phyloP scores from a whole-genome alignment of 2,888 invertebrate species.

The Drosophila yooni region DNA sequence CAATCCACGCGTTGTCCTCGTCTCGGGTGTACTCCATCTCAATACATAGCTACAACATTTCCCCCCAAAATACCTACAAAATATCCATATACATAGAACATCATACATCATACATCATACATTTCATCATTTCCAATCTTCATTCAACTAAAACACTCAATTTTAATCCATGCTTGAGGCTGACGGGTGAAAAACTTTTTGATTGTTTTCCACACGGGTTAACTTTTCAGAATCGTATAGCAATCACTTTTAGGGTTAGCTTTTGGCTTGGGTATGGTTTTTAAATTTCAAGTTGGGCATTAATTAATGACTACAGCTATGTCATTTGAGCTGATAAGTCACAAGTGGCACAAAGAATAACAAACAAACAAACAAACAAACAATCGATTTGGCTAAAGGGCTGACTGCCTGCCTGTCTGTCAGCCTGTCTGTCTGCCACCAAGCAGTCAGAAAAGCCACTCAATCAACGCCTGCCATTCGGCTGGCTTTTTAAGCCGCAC shows the following conservation, averaged over 20 bases:
- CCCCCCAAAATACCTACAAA: constrained; percentile 1
- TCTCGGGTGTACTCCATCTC: constrained; percentile 14
- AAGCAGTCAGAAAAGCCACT: constrained; percentile 48
- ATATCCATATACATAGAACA: constrained; percentile 10
- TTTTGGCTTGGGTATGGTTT: neutral
- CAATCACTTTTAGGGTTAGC: neutral
- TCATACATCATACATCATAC: constrained; percentile 7
- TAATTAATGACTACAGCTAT: constrained; percentile 55
- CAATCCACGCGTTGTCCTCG: constrained; percentile 18
- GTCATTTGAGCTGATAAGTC: constrained; percentile 55
- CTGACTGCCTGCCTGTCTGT: neutral
- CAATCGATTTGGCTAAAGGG: constrained; percentile 66
- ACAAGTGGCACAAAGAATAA: neutral
- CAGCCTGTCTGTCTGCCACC: neutral
- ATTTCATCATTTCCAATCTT: constrained; percentile 17
- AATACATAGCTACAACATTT: constrained; percentile 16
- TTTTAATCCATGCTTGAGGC: constrained; percentile 1
- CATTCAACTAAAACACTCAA: constrained; percentile 7
- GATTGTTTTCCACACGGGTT: neutral
- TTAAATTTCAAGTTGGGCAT: constrained; percentile 32
- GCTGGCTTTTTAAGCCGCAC: constrained; percentile 45
- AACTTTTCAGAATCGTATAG: neutral
- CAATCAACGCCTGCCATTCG: constrained; percentile 63
- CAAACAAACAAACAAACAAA: constrained; percentile 47
- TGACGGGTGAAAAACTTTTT: neutral